Conservation (phyloP, 2,888 invertebrate species). For the Tuta absoluta region DNA sequence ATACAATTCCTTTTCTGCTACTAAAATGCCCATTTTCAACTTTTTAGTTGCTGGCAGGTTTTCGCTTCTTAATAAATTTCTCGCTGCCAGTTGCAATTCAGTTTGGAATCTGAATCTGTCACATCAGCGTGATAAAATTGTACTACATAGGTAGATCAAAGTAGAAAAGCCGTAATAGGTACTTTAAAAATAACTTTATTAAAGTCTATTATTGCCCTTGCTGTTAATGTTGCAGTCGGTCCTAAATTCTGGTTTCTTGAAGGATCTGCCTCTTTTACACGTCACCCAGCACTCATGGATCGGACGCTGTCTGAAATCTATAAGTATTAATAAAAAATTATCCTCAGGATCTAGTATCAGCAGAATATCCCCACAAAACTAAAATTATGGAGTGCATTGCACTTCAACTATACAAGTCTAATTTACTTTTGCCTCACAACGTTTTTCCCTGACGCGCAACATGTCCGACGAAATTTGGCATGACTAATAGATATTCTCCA, state of each 20-base stretch:
- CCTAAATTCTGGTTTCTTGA: conserved; percentile 72
- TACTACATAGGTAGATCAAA: background rate
- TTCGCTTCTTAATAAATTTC: no score
- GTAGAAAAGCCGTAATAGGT: background rate
- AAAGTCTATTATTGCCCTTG: conserved; percentile 48
- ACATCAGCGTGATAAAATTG: no score
- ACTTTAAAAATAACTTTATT: conserved; percentile 30
- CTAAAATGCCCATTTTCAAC: no score
- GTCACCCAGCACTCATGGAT: conserved; percentile 77
- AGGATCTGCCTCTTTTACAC: conserved; percentile 72
- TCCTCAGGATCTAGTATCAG: background rate
- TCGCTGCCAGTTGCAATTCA: no score
- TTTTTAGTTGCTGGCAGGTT: no score
- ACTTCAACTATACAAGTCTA: no score
- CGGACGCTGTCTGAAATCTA: conserved; percentile 71
- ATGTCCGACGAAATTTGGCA: no score
- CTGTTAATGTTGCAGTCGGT: conserved; percentile 67
- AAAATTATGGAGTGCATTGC: background rate
- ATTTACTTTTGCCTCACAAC: no score
- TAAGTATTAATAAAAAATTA: conserved; percentile 23
- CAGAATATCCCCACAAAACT: background rate
- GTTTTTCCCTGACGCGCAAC: no score
- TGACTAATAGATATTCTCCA: no score
- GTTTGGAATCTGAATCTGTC: no score
- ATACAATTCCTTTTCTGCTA: no score